Conservation (phyloP, 2,888 invertebrate genomes). For the Drosophila gaucha region DNA sequence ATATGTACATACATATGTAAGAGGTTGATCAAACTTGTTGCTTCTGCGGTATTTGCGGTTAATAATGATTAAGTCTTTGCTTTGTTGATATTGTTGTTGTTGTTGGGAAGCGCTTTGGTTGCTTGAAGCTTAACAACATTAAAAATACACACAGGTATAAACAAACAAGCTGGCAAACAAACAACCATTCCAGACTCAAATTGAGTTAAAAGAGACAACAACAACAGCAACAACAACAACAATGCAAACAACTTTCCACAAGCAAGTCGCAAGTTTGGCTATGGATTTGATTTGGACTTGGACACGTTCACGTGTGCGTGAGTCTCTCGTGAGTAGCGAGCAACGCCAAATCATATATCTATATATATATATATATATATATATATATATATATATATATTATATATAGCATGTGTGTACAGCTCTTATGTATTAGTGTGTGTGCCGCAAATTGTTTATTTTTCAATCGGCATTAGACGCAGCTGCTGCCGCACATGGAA, state of each 20-base stretch:
- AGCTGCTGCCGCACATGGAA: slow-evolving; percentile 40
- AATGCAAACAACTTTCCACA: slow-evolving; percentile 72
- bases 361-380: slow-evolving; percentile 7
- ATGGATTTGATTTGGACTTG: slow-evolving; percentile 66
- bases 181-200: slow-evolving; percentile 61
- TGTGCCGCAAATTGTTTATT: slow-evolving; percentile 72
- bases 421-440: neutral
- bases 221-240: slow-evolving; percentile 14
- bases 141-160: slow-evolving; percentile 60
- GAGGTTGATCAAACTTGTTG: slow-evolving; percentile 42
- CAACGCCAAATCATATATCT: slow-evolving; percentile 33
- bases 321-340: slow-evolving; percentile 20
- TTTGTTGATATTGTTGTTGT: slow-evolving; percentile 24
- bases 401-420: slow-evolving; percentile 12
- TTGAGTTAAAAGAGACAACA: slow-evolving; percentile 69
- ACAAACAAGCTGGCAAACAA: slow-evolving; percentile 48
- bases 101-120: slow-evolving; percentile 17
- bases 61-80: slow-evolving; percentile 48
- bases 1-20: slow-evolving; percentile 3
- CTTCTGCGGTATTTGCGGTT: slow-evolving; percentile 44
- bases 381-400: neutral
- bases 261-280: slow-evolving; percentile 44
- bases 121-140: slow-evolving; percentile 61
- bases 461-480: slow-evolving; percentile 71
- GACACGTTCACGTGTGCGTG: slow-evolving; percentile 66